Conservation (phyloP, 1,140 invertebrate species). For the Drosophila paulistorum region DNA sequence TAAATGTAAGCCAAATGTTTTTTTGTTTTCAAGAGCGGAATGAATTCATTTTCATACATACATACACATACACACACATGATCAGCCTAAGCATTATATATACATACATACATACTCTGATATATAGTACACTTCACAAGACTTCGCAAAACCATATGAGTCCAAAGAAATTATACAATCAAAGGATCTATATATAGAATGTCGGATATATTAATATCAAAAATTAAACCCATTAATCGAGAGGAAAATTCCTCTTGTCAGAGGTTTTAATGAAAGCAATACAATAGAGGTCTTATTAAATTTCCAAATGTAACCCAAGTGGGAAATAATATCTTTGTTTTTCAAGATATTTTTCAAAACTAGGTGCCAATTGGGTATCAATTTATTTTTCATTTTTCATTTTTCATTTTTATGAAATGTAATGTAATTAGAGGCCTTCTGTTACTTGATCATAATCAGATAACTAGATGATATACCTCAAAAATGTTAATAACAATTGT, state of each 20-base stretch:
- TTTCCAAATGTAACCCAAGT: not conserved
- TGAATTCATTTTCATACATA: not conserved
- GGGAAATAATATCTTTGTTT: too few species aligned
- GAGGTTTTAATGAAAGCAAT: not conserved
- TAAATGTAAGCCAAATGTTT: conserved; percentile 35
- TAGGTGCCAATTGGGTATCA: too few species aligned
- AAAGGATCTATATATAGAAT: too few species aligned
- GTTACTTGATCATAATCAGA: conserved; percentile 6
- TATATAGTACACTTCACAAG: conserved; percentile 3
- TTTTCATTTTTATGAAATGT: not conserved
- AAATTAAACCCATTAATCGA: too few species aligned
- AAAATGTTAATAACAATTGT: not conserved
- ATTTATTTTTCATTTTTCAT: too few species aligned
- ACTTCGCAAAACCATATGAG: not conserved
- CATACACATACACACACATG: not conserved
- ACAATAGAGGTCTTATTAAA: conserved; percentile 2
- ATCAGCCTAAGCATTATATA: not conserved
- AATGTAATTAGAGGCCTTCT: conserved; percentile 2
- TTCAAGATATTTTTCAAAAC: too few species aligned
- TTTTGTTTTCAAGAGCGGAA: conserved; percentile 2
- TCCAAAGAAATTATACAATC: not conserved
- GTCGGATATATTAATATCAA: too few species aligned
- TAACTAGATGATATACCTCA: conserved; percentile 23
- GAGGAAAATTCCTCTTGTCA: not conserved
- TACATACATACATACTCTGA: not conserved